phyloP scores from a whole-genome alignment of 2,888 invertebrate species.

The Pollenia amentaria region DNA sequence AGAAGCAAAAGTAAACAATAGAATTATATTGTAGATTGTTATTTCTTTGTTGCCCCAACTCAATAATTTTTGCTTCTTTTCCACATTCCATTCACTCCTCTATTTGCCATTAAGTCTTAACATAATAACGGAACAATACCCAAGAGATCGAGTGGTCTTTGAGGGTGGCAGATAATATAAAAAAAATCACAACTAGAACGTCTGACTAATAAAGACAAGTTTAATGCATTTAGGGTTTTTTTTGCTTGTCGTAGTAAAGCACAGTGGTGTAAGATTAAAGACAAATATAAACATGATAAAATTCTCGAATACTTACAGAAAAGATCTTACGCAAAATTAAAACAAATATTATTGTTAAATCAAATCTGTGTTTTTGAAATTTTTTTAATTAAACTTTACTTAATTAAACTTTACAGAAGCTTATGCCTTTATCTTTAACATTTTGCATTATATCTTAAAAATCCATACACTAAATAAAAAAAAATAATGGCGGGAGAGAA shows the following conservation, averaged over 20 bases:
- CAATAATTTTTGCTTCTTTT: not conserved
- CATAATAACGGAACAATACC: slow-evolving; percentile 13
- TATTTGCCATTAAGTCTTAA: slow-evolving; percentile 30
- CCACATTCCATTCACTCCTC: not conserved
- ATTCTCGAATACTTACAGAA: too few relatives aligned
- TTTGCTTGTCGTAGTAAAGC: slow-evolving; percentile 32
- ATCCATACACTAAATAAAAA: too few relatives aligned
- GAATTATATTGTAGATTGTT: slow-evolving; percentile 36
- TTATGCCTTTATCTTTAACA: too few relatives aligned
- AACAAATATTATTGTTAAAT: too few relatives aligned
- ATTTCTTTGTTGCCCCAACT: slow-evolving; percentile 28
- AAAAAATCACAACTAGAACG: slow-evolving; percentile 33
- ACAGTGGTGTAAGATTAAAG: not conserved
- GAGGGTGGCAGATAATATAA: not conserved
- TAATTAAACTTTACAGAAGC: too few relatives aligned
- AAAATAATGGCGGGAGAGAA: too few relatives aligned
- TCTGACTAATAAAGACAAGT: slow-evolving; percentile 10
- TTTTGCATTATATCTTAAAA: too few relatives aligned
- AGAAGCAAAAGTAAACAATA: slow-evolving; percentile 47
- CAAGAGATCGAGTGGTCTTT: not conserved
- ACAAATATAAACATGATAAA: too few relatives aligned
- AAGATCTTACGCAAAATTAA: too few relatives aligned
- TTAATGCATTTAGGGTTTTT: slow-evolving; percentile 54
- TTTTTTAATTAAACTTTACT: too few relatives aligned
- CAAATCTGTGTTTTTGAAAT: too few relatives aligned